Base-by-base conservation (phyloP, 2,113 vertebrate species). In the Syngnathoides biaculeatus region DNA sequence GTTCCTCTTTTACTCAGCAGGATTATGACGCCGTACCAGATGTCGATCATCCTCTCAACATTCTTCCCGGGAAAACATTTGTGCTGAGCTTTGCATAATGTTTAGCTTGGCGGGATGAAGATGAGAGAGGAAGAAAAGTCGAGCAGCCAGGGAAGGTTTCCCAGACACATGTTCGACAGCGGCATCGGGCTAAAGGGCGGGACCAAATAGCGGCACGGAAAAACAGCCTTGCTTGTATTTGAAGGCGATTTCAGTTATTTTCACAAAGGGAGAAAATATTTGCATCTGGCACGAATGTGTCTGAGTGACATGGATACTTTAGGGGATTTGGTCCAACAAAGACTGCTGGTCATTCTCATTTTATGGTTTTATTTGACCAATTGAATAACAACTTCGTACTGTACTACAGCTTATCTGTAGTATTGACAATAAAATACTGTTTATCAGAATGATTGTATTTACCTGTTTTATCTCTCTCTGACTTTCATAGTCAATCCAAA, bases 71-170 rank as follows among this genome's bases (percentile, higher is more conserved):
- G 78, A 69, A 78, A 79, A 82, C 72, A 67, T 3, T 15, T 0
- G 35, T 9, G 63, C 50, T 50, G 8, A 69, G 53, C 62, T 61
- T 38, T 55, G 55, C 60, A 77, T 40, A 67, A 55, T 79, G 65
- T 81, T 85, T 73, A 10, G 52, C 30, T 84, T 79, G 69, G 81
- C 77, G 52, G 40, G 17, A 27, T 40, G 69, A 59, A 55, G 10
- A 57, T 26, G 63, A 24, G 30, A 17, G 63, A 70, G 58, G 35
- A 56, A 57, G 53, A 38, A 74, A 30, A 66, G 67, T 71, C 22
- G 50, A 59, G 57, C 69, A 74, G 77, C 61, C 9, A 67, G 40
- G 74, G 84, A 83, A 79, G 26, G 71, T 57, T 55, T 61, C 38
- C 38, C 38, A 59, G 38, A 19, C 30, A 10, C 22, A 59, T 19